These are phyloP conservation scores for Paradisaea rubra DNA, from an alignment of 2,113 vertebrate species.

Conservation along the genomic window DNA sequence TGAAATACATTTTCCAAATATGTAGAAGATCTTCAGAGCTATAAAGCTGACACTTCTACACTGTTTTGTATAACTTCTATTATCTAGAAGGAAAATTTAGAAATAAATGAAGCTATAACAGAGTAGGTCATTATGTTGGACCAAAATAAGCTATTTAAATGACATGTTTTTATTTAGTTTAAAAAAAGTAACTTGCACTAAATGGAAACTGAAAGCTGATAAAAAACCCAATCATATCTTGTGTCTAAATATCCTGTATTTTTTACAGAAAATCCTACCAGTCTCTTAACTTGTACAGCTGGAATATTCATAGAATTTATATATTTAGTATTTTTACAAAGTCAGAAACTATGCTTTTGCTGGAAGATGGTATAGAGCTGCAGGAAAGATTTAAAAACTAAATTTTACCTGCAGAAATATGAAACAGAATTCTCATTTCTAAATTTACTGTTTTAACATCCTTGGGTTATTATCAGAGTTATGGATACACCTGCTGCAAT, in stretches of 20 bases:
- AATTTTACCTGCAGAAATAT: background rate
- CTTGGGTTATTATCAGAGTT: background rate
- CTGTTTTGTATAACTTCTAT: background rate
- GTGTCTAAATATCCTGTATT: background rate
- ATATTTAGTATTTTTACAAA: background rate
- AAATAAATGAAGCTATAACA: constrained; percentile 51
- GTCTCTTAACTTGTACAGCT: background rate
- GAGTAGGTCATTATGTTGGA: constrained; percentile 12
- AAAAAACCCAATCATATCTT: background rate
- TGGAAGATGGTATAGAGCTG: background rate
- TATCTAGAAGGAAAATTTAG: constrained; percentile 9
- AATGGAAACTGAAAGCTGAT: background rate
- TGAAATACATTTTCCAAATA: constrained; percentile 35
- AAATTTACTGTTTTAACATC: background rate
- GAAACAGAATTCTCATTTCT: background rate
- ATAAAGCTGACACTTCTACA: constrained; percentile 43
- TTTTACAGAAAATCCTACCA: background rate
- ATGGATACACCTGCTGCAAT: background rate
- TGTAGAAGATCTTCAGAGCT: constrained; percentile 8
- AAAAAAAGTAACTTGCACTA: background rate
- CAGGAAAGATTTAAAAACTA: background rate
- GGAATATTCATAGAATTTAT: background rate
- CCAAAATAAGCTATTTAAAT: constrained; percentile 43
- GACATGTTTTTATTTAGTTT: constrained; percentile 23
- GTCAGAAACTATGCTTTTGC: background rate